These are phyloP conservation scores for Yasuhikotakia modesta DNA, from an alignment of 2,797 vertebrate genomes.

Conservation along the genomic window DNA sequence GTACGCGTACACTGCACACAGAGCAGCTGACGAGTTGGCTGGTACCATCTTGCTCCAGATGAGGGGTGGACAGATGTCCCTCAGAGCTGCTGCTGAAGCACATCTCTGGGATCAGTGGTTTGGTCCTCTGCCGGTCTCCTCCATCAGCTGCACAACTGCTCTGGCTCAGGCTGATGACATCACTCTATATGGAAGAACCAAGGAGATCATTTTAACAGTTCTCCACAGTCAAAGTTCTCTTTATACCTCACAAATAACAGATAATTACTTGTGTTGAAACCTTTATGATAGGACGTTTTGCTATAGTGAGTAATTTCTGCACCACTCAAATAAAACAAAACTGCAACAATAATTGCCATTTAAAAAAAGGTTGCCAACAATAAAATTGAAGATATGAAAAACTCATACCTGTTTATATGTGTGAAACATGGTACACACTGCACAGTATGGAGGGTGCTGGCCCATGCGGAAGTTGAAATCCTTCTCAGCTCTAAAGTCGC, in stretches of 20 bases:
- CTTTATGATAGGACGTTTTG: too few relatives aligned
- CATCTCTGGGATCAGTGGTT: constrained; percentile 96
- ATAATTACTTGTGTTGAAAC: background rate
- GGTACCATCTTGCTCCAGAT: constrained; percentile 88
- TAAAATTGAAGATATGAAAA: background rate
- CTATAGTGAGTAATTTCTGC: too few relatives aligned
- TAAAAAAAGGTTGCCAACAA: too few relatives aligned
- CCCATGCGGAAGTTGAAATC: constrained; percentile 89
- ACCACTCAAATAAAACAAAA: too few relatives aligned
- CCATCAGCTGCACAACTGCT: constrained; percentile 56
- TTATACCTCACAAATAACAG: background rate
- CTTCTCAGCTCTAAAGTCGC: constrained; percentile 84
- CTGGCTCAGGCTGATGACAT: constrained; percentile 75
- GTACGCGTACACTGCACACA: constrained; percentile 90
- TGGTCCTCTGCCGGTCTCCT: constrained; percentile 81
- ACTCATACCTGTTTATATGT: constrained; percentile 83
- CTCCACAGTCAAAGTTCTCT: background rate
- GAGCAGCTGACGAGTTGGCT: constrained; percentile 89
- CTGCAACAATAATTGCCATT: too few relatives aligned
- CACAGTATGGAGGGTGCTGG: constrained; percentile 87
- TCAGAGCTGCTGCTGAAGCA: constrained; percentile 88
- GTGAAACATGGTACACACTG: constrained; percentile 92
- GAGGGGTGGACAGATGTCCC: constrained; percentile 86
- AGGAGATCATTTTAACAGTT: background rate
- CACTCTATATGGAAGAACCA: constrained; percentile 73